Conservation (phyloP, 2,113 vertebrate genomes). For the Psittacus erithacus region DNA sequence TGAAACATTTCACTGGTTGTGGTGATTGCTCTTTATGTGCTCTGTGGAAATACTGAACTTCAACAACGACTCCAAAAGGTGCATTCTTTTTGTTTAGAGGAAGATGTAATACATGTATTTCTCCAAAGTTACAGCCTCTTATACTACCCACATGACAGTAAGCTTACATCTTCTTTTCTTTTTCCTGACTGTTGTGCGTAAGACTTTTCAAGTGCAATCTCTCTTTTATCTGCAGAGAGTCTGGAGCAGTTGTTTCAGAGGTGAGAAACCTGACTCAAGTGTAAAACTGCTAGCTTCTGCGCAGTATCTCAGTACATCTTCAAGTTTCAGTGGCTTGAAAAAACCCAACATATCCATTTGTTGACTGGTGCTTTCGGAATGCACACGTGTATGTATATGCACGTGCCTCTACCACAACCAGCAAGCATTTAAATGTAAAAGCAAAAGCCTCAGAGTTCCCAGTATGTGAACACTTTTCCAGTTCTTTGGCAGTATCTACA, state of each 20-base stretch:
- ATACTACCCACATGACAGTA: not conserved
- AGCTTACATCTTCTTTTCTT: not conserved
- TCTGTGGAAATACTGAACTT: constrained; percentile 41
- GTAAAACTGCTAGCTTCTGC: not conserved
- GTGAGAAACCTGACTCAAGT: not conserved
- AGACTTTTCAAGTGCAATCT: not conserved
- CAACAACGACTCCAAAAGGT: not conserved
- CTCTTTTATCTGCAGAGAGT: not conserved
- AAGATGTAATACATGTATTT: constrained; percentile 35
- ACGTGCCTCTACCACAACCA: not conserved
- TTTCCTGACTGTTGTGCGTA: not conserved
- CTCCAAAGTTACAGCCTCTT: not conserved
- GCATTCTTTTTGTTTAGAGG: constrained; percentile 16
- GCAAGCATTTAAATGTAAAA: not conserved
- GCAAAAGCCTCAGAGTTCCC: not conserved
- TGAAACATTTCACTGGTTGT: constrained; percentile 78
- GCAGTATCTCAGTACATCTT: not conserved
- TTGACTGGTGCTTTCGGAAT: not conserved
- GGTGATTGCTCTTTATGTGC: constrained; percentile 71
- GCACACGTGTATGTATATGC: not conserved
- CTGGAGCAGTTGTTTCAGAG: not conserved
- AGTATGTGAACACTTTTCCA: not conserved
- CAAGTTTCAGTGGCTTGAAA: not conserved
- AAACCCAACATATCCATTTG: not conserved
- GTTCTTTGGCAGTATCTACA: not conserved